Evolutionary conservation across 2,888 invertebrate genomes (phyloP), one percentile per base, ranked within the genome.

Genomic region (Oasisia sp.): DNA sequence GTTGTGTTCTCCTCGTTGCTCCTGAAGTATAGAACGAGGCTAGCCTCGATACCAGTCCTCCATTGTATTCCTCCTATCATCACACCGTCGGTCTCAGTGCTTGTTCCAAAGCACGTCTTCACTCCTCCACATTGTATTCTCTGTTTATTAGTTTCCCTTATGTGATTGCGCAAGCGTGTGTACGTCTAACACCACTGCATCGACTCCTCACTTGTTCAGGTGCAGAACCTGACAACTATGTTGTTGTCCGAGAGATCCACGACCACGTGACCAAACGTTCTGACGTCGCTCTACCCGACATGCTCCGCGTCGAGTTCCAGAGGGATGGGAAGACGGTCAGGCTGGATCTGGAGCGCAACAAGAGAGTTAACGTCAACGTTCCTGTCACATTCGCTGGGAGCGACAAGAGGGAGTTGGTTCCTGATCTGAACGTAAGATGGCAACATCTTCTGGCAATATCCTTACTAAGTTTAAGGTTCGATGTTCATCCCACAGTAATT

Each of bases 201-300:
- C 74, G 74, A 27, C 74, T 74, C 7, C 27, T 7, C 74, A 74
- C 74, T 50, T 74, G 74, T 74, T n/a, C 27, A 74, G 27, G 74
- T 74, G n/a, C 74, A 74, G 74, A 19, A 74, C 27, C 0, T 74
- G 74, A n/a, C 74, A 27, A 74, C 7, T 74, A 74, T 27, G 74
- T 74, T 27, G 19, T 74, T 74, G 74, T 74, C 19, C 74, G 74
- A 7, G 74, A 74, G 74, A 27, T 74, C 7, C 27, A 27, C 74
- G 74, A 74, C 74, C 74, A 74, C 74, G 74, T 74, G 74, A 74
- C 74, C 74, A 74, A 74, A n/a, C 74, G 74, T n/a, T 74, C 74
- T 74, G 74, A 74, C 27, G 74, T 74, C 74, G n/a, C 74, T 27
- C 74, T 74, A 27, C 74, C 74, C 74, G 74, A 74, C 74, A 19